Conservation (phyloP, 1,140 invertebrate species). For the Phymastichus coffea region DNA sequence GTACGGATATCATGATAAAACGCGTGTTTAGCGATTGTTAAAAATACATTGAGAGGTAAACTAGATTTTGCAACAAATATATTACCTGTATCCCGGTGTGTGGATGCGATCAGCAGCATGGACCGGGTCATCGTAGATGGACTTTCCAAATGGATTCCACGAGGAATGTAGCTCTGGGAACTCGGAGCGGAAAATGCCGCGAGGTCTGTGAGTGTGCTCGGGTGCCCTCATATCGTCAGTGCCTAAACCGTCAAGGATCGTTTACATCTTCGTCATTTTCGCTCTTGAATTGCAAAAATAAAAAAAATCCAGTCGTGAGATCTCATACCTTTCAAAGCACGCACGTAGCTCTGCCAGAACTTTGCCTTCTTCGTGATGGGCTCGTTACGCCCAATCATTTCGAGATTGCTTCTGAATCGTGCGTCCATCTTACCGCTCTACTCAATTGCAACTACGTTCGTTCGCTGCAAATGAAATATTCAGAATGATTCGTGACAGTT, state of each 20-base stretch:
- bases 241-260: no score
- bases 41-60: no score
- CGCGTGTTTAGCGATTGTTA: no score
- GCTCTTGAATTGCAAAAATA: conserved; percentile 42
- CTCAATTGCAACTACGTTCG: conserved; percentile 61
- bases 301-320: no score
- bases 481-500: no score
- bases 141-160: conserved; percentile 74
- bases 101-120: conserved; percentile 78
- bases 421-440: conserved; percentile 68
- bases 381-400: conserved; percentile 90
- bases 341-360: conserved; percentile 89
- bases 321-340: conserved; percentile 81
- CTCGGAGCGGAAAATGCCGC: conserved; percentile 67
- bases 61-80: no score
- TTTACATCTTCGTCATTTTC: conserved; percentile 37
- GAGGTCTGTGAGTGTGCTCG: conserved; percentile 70
- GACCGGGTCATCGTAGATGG: conserved; percentile 80
- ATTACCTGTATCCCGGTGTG: conserved; percentile 78
- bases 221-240: conserved; percentile 87
- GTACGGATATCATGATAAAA: no score
- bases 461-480: conserved; percentile 66
- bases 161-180: conserved; percentile 65
- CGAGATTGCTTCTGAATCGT: conserved; percentile 87
- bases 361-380: conserved; percentile 87